Base-by-base conservation (phyloP, 2,113 vertebrate genomes). In the Coptodon rendalli region DNA sequence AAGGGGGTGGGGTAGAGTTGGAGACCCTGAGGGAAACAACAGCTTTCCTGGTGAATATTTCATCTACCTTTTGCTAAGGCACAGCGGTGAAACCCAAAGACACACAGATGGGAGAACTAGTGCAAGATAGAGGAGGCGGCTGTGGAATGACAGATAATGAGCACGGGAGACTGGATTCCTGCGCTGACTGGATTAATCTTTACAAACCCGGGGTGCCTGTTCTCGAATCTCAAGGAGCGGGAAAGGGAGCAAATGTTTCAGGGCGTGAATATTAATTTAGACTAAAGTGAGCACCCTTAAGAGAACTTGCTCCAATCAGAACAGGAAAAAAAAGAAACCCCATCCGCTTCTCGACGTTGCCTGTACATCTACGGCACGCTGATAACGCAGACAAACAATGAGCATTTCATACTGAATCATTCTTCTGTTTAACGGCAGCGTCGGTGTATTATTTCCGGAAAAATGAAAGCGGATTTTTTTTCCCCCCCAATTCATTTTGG, bases 31-130 rank as follows among this genome's bases (percentile, higher is more conserved):
- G 61, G 87, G 81, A 88, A 89, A 88, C 68, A 90, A 89, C 89
- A 91, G 93, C 85, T 89, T 93, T 92, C 84, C 87, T 92, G 86
- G 86, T 93, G 85, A 94, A 95, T 93, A 91, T 95, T 94, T 93
- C 66, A 94, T 93, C 81, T 19, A 57, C 73, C 82, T 88, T 9
- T 83, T 80, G 29, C 45, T n/a, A 7, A 89, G 80, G 89, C 29
- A 24, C 38, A 8, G 52, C 2, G 8, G 50, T 61, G 54, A 86
- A 86, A 83, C 66, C 8, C n/a, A 85, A 38, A 90, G 57, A 79
- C 6, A 24, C 68, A 53, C 48, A 54, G 59, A 87, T 5, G 84
- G 53, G 22, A 53, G 63, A 84, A 57, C n/a, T 12, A 82, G 71
- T 6, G 78, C 5, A 38, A 78, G 59, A 89, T 24, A 63, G 54